Percentiles rank a stretch among this genome's conserved stretches.
Evolutionary conservation across 2,888 invertebrate species (phyloP).

Genomic region (Lathronympha strigana): DNA sequence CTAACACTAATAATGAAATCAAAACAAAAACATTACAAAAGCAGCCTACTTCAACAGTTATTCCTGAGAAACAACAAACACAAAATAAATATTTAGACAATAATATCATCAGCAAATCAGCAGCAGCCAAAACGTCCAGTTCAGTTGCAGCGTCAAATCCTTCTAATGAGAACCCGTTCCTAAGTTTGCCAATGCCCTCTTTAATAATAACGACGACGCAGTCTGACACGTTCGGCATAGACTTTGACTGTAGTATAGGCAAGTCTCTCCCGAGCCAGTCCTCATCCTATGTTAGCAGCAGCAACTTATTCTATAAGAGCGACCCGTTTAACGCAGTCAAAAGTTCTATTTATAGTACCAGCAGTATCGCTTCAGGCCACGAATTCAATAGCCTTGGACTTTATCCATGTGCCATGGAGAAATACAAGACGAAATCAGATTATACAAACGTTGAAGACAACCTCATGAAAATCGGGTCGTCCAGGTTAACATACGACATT

Average conservation of each 20-base stretch:
- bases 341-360: conserved; percentile 76
- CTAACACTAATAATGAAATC: conserved; percentile 48
- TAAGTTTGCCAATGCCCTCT: conserved; percentile 71
- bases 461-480: conserved; percentile 77
- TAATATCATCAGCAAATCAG: conserved; percentile 53
- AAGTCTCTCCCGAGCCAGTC: conserved; percentile 66
- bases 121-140: conserved; percentile 55
- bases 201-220: conserved; percentile 64
- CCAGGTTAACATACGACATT: conserved; percentile 77
- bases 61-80: conserved; percentile 56
- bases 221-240: conserved; percentile 68
- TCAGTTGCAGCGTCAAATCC: conserved; percentile 51
- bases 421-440: conserved; percentile 77
- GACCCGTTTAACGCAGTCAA: conserved; percentile 74
- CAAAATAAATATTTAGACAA: conserved; percentile 60
- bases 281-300: conserved; percentile 60
- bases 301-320: conserved; percentile 74
- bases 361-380: conserved; percentile 74
- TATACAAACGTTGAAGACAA: conserved; percentile 74
- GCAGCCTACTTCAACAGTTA: conserved; percentile 45
- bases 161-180: conserved; percentile 72
- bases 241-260: conserved; percentile 72
- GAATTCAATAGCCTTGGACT: conserved; percentile 76
- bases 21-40: conserved; percentile 56
- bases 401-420: conserved; percentile 80